phyloP scores from a whole-genome alignment of 2,113 vertebrate genomes.

The Cinclus cinclus region DNA sequence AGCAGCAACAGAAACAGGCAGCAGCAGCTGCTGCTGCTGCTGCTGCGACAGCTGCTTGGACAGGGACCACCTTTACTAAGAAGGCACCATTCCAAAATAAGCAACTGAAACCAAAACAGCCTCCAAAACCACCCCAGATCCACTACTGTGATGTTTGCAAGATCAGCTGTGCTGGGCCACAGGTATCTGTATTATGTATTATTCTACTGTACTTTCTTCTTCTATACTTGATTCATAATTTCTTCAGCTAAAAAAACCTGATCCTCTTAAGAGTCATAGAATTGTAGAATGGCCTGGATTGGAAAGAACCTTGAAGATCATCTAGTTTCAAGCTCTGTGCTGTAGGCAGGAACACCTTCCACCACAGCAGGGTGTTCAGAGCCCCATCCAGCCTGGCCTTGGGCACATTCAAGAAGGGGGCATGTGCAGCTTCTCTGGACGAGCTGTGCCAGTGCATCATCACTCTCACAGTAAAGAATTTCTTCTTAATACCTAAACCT shows the following conservation, averaged over 20 bases:
- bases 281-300: not conserved
- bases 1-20: conserved; percentile 89
- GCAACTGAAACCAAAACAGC: conserved; percentile 93
- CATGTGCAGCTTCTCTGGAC: not conserved
- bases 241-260: not conserved
- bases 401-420: not conserved
- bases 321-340: not conserved
- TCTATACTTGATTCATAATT: not conserved
- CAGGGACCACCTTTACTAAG: conserved; percentile 94
- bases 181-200: conserved; percentile 78
- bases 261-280: not conserved
- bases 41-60: conserved; percentile 93
- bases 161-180: conserved; percentile 98
- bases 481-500: not conserved
- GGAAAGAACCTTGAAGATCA: not conserved
- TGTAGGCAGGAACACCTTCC: not conserved
- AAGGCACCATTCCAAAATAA: conserved; percentile 96
- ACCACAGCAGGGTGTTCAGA: not conserved
- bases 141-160: conserved; percentile 99
- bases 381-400: not conserved
- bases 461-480: not conserved
- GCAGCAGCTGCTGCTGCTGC: conserved; percentile 88
- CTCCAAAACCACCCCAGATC: conserved; percentile 97
- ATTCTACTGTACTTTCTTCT: not conserved
- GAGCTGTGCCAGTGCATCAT: not conserved